These are phyloP conservation scores for Julus scandinavius DNA, from an alignment of 2,888 invertebrate species.

Conservation along the genomic window DNA sequence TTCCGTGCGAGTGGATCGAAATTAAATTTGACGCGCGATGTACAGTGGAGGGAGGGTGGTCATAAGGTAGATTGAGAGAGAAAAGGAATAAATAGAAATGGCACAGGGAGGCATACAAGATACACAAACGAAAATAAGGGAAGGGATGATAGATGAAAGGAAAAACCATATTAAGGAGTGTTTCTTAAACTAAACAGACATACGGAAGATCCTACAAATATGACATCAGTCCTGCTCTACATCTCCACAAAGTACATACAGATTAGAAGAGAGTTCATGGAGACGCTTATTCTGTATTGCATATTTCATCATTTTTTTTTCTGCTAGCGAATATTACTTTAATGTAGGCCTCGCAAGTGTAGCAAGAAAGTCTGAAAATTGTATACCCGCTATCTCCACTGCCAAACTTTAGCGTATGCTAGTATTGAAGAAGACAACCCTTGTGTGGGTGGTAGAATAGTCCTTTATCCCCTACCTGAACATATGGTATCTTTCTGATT, in stretches of 20 bases:
- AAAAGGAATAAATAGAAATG: constrained; percentile 33
- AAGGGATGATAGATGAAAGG: not conserved
- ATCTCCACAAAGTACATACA: not conserved
- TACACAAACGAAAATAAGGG: not conserved
- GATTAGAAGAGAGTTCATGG: not conserved
- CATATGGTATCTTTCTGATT: too few species aligned
- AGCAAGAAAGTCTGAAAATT: too few species aligned
- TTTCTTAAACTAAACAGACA: constrained; percentile 42
- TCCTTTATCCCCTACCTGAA: too few species aligned
- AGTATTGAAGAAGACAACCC: too few species aligned
- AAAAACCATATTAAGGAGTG: constrained; percentile 2
- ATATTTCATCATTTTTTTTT: not conserved
- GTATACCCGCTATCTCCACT: too few species aligned
- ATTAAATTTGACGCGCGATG: constrained; percentile 55
- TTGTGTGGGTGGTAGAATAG: too few species aligned
- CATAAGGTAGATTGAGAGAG: not conserved
- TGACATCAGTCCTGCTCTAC: not conserved
- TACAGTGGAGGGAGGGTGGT: constrained; percentile 27
- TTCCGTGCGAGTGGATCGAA: constrained; percentile 46
- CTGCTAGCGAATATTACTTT: too few species aligned
- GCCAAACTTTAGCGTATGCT: too few species aligned
- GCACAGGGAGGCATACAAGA: not conserved
- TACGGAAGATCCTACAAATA: not conserved
- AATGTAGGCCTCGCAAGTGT: too few species aligned
- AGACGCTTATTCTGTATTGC: not conserved